Base-by-base conservation (phyloP, 2,113 vertebrate genomes). In the Oreochromis aureus region DNA sequence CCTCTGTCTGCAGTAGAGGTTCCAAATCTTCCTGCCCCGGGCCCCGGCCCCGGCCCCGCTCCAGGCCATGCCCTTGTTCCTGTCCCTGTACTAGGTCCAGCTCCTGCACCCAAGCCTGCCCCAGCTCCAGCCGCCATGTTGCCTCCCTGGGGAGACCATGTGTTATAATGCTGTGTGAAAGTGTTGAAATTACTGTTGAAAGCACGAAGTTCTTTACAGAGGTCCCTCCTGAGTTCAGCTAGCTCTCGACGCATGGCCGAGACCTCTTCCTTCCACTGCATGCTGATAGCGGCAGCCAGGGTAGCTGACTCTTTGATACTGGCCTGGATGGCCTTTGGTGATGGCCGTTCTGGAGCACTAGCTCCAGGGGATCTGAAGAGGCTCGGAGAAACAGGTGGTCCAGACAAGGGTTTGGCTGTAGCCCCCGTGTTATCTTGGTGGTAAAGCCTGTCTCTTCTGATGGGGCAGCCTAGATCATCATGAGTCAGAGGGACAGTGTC, bases 241-340 rank as follows among this genome's bases (percentile, higher is more conserved):
- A 97, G 90, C 89, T 97, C 96, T 71, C 94, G 91, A 7, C 96
- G 95, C 96, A 97, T 97, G 63, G 96, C 96, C 0, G 96, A 95
- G 18, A 97, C 96, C 84, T 97, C 96, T 83, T 97, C 96, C 61
- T 96, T 96, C 96, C 96, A 97, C 88, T 96, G 96, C 93, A 96
- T 96, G 91, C 95, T 96, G 85, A 96, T 96, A n/a, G 96, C 96
- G n/a, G 96, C 94, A 36, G 96, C 96, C 84, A 96, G 87, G 10
- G 95, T 95, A 3, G 96, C 95, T 0, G 96, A 96, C 87, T 97
- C 96, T 82, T 96, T 96, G 80, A 96, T 95, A 83, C 95, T 97
- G 85, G 96, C 96, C 89, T 96, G 96, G 87, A 96, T 94, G 79
- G 95, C 95, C 89, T 94, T 95, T 51, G 94, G 95, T 1, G 94